Conservation (phyloP, 1,140 invertebrate genomes). For the Triops longicaudatus region DNA sequence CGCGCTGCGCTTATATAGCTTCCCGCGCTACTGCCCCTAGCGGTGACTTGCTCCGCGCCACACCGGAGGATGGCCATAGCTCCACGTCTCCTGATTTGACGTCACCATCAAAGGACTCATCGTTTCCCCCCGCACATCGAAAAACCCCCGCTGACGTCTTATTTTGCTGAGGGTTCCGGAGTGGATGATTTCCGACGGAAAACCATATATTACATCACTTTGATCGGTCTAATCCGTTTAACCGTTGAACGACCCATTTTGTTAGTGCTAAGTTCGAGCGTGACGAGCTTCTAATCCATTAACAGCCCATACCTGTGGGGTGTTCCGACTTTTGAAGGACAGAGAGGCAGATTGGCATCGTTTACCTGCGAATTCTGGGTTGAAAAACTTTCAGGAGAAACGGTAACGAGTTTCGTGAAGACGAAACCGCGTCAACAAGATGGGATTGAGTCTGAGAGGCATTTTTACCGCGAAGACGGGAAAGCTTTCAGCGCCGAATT, state of each 20-base stretch:
- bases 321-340: too few relatives aligned
- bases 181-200: too few relatives aligned
- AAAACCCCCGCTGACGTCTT: not conserved
- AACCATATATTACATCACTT: too few relatives aligned
- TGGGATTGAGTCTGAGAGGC: too few relatives aligned
- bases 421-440: not conserved
- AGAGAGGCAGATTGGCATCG: too few relatives aligned
- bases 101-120: not conserved
- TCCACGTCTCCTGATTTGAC: slow-evolving; percentile 9
- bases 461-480: not conserved
- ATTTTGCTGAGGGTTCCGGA: not conserved
- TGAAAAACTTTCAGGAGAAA: not conserved
- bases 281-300: too few relatives aligned
- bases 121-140: not conserved
- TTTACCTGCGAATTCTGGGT: too few relatives aligned
- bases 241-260: too few relatives aligned
- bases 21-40: not conserved
- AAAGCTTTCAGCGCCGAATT: not conserved
- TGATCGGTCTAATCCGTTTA: too few relatives aligned
- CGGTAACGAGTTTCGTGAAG: not conserved
- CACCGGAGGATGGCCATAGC: too few relatives aligned
- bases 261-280: too few relatives aligned
- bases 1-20: not conserved
- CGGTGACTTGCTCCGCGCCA: not conserved
- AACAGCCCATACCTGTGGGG: too few relatives aligned